phyloP scores from a whole-genome alignment of 2,888 invertebrate genomes.

The Cremastobaeus sp. region DNA sequence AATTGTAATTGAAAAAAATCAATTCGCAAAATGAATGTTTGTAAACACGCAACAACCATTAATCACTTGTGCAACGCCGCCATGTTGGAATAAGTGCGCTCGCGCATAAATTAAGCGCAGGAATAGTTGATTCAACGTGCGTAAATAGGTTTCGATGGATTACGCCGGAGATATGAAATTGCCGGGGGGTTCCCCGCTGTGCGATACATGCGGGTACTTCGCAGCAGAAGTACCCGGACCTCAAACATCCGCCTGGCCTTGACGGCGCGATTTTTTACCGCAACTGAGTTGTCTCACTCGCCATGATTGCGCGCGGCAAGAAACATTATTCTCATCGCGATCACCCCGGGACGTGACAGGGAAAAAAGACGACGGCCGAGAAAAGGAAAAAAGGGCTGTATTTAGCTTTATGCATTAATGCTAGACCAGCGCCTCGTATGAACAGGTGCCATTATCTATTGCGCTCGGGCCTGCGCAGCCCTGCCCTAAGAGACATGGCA shows the following conservation, averaged over 20 bases:
- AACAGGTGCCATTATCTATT: slow-evolving; percentile 53
- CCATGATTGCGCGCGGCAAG: slow-evolving; percentile 50
- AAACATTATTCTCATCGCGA: slow-evolving; percentile 53
- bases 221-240: slow-evolving; percentile 41
- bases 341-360: slow-evolving; percentile 40
- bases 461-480: background rate
- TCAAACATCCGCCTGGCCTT: slow-evolving; percentile 52
- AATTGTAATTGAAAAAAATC: no score
- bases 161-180: slow-evolving; percentile 40
- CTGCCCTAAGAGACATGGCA: slow-evolving; percentile 22
- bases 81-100: slow-evolving; percentile 18
- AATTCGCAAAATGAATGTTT: no score
- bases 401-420: slow-evolving; percentile 40
- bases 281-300: slow-evolving; percentile 42
- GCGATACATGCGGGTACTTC: slow-evolving; percentile 57
- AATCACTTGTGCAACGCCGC: background rate
- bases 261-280: slow-evolving; percentile 48
- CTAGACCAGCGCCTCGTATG: slow-evolving; percentile 24
- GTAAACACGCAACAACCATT: no score
- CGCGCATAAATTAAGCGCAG: slow-evolving; percentile 24
- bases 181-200: slow-evolving; percentile 50
- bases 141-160: slow-evolving; percentile 53
- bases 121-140: slow-evolving; percentile 37
- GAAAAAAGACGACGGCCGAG: slow-evolving; percentile 7
- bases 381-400: background rate